Percentiles rank a stretch among this genome's conserved stretches.
These are phyloP conservation scores for Cossypha niveicapilla DNA, from an alignment of 2,797 vertebrate species.

Conservation along the genomic window DNA sequence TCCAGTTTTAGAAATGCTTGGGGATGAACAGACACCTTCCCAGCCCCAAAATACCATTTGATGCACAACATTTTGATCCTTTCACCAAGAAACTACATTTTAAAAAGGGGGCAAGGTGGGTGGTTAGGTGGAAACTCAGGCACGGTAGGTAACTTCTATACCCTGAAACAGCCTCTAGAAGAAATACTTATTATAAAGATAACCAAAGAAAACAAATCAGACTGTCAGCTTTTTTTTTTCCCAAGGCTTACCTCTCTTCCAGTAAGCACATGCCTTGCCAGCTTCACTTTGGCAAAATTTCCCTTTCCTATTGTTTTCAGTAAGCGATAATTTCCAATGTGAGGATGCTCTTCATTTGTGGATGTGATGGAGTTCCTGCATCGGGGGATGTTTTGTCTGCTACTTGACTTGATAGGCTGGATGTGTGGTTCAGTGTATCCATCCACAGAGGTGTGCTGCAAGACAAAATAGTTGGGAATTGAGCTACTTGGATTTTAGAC, in stretches of 20 bases:
- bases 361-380: slow-evolving; percentile 91
- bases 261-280: slow-evolving; percentile 91
- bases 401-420: slow-evolving; percentile 87
- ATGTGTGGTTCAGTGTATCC: slow-evolving; percentile 83
- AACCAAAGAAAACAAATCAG: neutral
- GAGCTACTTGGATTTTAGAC: neutral
- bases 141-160: neutral
- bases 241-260: slow-evolving; percentile 88
- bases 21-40: neutral
- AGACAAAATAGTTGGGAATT: slow-evolving; percentile 1
- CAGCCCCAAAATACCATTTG: neutral
- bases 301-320: slow-evolving; percentile 96
- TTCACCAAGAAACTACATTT: neutral
- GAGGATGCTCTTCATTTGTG: slow-evolving; percentile 89
- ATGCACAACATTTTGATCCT: neutral
- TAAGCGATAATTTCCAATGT: slow-evolving; percentile 92
- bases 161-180: neutral
- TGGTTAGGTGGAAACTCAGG: neutral
- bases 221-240: neutral
- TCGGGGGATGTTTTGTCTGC: slow-evolving; percentile 88
- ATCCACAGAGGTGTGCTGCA: slow-evolving; percentile 89
- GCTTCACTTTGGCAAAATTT: slow-evolving; percentile 94
- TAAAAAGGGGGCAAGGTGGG: neutral
- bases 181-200: neutral
- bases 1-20: neutral